Conservation (phyloP, 2,888 invertebrate genomes). For the Rhagium mordax region DNA sequence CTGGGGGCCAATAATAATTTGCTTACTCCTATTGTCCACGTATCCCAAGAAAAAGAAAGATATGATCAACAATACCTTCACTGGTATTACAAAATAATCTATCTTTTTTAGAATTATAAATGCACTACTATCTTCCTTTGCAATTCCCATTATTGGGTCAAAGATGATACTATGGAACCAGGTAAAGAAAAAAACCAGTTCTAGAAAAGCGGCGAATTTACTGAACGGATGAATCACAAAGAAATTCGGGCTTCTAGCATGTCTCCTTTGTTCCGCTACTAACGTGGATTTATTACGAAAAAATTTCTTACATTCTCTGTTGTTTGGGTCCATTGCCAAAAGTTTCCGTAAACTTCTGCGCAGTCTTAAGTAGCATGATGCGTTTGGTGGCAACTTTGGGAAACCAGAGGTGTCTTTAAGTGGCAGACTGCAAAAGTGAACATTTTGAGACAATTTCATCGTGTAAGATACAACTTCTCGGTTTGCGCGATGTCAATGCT, state of each 20-base stretch:
- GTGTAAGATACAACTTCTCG: neutral
- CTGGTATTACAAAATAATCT: neutral
- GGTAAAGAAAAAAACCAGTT: conserved; percentile 9
- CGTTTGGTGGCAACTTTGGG: conserved; percentile 11
- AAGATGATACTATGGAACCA: neutral
- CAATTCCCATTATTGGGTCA: neutral
- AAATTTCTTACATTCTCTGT: conserved; percentile 17
- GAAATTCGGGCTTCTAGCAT: conserved; percentile 17
- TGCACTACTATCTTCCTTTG: neutral
- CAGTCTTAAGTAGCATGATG: neutral
- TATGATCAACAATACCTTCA: neutral
- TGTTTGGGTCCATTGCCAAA: conserved; percentile 21
- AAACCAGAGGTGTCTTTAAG: neutral
- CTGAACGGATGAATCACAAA: conserved; percentile 43
- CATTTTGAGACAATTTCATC: neutral
- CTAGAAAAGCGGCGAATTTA: conserved; percentile 12
- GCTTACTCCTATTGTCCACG: conserved; percentile 38
- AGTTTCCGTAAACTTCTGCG: conserved; percentile 7
- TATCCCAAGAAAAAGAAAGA: conserved; percentile 48
- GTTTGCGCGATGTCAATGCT: neutral
- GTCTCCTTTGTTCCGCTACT: conserved; percentile 27
- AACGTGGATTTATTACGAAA: conserved; percentile 29
- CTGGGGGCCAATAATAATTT: conserved; percentile 45
- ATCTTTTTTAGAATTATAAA: no score
- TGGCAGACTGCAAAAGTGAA: neutral